Percentiles rank a stretch among this genome's conserved stretches.
Conservation (phyloP, 2,888 invertebrate genomes). For the Cantharis rustica region DNA sequence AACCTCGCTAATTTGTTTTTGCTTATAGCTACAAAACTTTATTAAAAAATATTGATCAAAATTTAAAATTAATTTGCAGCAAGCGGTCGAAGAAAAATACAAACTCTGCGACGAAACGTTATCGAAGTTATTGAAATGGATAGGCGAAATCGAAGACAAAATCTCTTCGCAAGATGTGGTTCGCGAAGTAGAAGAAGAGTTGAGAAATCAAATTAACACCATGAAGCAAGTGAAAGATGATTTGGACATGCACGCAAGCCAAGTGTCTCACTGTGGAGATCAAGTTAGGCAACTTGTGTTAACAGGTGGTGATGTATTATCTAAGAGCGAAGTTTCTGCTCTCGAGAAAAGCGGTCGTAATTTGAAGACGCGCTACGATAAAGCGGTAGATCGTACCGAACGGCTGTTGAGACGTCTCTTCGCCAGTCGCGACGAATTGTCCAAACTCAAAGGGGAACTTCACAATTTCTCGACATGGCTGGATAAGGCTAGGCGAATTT, state of each 20-base stretch:
- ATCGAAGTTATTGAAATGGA: conserved; percentile 84
- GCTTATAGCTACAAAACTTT: background rate
- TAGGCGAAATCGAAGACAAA: conserved; percentile 80
- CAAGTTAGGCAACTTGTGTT: conserved; percentile 89
- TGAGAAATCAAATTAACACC: conserved; percentile 86
- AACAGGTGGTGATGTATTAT: conserved; percentile 89
- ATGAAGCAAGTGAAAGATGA: conserved; percentile 92
- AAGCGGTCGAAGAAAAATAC: conserved; percentile 95
- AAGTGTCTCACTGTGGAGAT: conserved; percentile 83
- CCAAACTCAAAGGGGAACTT: conserved; percentile 83
- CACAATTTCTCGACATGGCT: conserved; percentile 84
- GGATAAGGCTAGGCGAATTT: conserved; percentile 74
- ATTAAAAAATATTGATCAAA: background rate
- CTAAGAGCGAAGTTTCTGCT: conserved; percentile 86
- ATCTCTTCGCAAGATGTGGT: conserved; percentile 85
- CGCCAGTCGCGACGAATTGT: conserved; percentile 85
- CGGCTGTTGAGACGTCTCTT: conserved; percentile 76
- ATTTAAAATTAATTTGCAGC: conserved; percentile 63
- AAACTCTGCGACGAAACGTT: conserved; percentile 87
- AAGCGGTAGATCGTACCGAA: conserved; percentile 79
- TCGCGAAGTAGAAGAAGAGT: conserved; percentile 83
- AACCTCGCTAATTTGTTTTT: background rate
- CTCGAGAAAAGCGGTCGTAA: conserved; percentile 86
- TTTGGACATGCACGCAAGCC: conserved; percentile 82
- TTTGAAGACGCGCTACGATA: conserved; percentile 81